Base-by-base conservation (phyloP, 2,888 invertebrate species). In the Bruchidius siliquastri region DNA sequence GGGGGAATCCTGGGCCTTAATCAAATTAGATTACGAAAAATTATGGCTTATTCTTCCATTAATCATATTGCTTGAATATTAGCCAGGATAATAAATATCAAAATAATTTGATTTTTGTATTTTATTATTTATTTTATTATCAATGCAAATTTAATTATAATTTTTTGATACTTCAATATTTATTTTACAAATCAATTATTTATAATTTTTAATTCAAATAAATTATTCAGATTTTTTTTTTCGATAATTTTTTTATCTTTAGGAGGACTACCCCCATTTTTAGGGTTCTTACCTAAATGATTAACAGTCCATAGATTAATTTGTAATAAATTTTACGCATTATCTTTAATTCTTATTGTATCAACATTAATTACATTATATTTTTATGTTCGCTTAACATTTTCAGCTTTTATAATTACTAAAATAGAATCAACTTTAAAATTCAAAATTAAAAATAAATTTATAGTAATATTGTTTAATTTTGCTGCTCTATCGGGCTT, bases 201-300 rank as follows among this genome's bases (percentile, higher is more conserved):
- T 85, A 85, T 84, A 77, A 80, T 84, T 78, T 88, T 82, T 67
- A 74, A 21, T 26, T 73, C 67, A n/a, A 68, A 10, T 20, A 68
- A 68, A 22, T n/a, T 21, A 21, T 68, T 20, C 2, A 20, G 18
- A 6, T 68, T 21, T 6, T 21, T 68, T n/a, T 10, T 82, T 72
- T 78, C 75, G 75, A 92, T 89, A 83, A 89, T 88, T 86, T 87
- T 90, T 82, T 72, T 91, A 77, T 90, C 90, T 0, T 83, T 90
- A 86, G 89, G 90, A 0, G 90, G 90, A 21, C 78, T 91, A 74
- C 90, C 90, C 0, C 90, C 90, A 0, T 90, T 91, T 81, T 81
- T 90, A 82, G 90, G 90, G 87, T 91, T 91, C 87, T 85, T 90
- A 0, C 89, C 90, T 1, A 91, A 91, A 88, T 90, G 90, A 88